Evolutionary conservation across 2,888 invertebrate genomes (phyloP).

Genomic region (Tipula vernalis): DNA sequence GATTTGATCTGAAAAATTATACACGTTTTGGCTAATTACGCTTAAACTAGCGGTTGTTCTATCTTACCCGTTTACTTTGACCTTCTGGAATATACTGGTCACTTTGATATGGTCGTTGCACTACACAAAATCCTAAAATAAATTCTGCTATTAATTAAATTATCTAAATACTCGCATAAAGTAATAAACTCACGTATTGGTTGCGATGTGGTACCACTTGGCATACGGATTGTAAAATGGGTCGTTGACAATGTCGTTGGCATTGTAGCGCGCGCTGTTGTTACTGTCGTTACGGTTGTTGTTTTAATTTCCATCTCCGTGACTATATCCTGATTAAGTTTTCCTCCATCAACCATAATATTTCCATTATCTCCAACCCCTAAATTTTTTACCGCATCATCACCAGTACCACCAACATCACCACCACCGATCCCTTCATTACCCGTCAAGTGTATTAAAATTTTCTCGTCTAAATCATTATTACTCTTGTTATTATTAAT

Average conservation of each 20-base stretch:
- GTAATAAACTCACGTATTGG: not conserved
- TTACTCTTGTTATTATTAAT: not conserved
- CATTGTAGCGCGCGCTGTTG: slow-evolving; percentile 41
- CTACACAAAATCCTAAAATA: slow-evolving; percentile 61
- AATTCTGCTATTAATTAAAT: not conserved
- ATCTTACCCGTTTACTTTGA: slow-evolving; percentile 68
- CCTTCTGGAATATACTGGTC: slow-evolving; percentile 79
- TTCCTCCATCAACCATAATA: not conserved
- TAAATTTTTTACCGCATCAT: slow-evolving; percentile 33
- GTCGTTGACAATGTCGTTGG: slow-evolving; percentile 40
- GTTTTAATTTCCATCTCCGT: slow-evolving; percentile 23
- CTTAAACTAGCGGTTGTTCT: not conserved
- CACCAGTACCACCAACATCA: not conserved
- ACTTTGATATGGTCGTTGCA: slow-evolving; percentile 68
- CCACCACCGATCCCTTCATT: slow-evolving; percentile 20
- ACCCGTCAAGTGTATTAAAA: slow-evolving; percentile 31
- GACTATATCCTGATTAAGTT: not conserved
- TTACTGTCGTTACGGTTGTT: slow-evolving; percentile 43
- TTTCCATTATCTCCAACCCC: slow-evolving; percentile 18
- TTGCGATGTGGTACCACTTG: not conserved
- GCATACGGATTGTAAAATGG: slow-evolving; percentile 22
- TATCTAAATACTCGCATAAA: not conserved
- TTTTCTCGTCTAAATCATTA: slow-evolving; percentile 29
- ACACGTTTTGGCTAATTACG: not conserved
- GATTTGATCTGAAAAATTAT: slow-evolving; percentile 30